Evolutionary conservation across 2,113 vertebrate species (phyloP), one percentile per base, ranked within the genome.

Genomic region (Forbesichthys agassizii): DNA sequence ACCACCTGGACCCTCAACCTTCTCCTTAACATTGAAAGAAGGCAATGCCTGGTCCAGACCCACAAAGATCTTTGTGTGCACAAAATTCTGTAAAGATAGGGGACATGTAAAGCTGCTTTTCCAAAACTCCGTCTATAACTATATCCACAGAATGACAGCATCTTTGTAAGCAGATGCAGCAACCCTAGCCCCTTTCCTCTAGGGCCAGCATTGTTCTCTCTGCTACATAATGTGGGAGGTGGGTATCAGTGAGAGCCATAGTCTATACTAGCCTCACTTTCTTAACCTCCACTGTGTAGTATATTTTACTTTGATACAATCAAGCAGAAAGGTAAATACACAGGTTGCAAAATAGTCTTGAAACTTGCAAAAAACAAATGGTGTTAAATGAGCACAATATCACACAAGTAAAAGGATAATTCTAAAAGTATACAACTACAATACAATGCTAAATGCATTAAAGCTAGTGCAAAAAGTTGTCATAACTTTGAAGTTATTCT

Each of bases 41-140:
- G 94, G 93, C 48, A 95, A 86, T 0, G 94, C 92, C 0, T 97
- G 96, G 71, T 99, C 97, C 86, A 99, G 87, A 65, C 97, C 98
- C 64, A 99, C 98, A 85, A 99, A 99, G n/a, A 99, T 85, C 85
- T 99, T 99, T 86, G 96, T 97, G 91, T 99, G 98, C 58, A 99
- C 96, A 61, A 98, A 99, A 89, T 96, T 98, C 95, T 99, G 90
- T 0, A 48, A 67, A 33, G 64, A 85, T 13, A 66, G 27, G 72
- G 18, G 47, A 69, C 73, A 62, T 48, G 10, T 33, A 11, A 69
- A 33, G 3, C 6, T n/a, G 56, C 12, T 48, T 33, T 42, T 33
- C 4, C 47, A 11, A n/a, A 51, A 63, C 48, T 27, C 27, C 27
- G 2, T 27, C 27, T 27, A 27, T 27, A 48, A 56, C 1, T 36